phyloP scores from a whole-genome alignment of 2,888 invertebrate genomes.

The Folsomia candida region DNA sequence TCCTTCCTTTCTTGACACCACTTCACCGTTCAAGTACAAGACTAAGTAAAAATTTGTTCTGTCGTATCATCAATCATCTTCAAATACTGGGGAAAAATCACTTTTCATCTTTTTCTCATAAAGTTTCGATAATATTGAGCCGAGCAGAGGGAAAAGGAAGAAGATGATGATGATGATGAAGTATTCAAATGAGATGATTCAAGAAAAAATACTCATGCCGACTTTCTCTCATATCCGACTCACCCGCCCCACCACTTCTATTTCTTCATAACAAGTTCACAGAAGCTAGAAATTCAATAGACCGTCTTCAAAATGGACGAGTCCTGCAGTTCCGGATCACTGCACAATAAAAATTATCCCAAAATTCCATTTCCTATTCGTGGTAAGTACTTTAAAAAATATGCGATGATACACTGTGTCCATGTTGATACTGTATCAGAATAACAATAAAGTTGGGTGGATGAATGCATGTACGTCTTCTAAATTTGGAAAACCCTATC shows the following conservation, averaged over 20 bases:
- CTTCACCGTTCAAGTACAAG: conserved; percentile 11
- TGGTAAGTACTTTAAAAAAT: not conserved
- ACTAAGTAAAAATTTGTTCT: conserved; percentile 21
- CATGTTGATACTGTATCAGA: too few relatives aligned
- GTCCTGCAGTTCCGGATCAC: not conserved
- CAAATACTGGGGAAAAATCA: conserved; percentile 6
- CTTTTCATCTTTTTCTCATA: conserved; percentile 15
- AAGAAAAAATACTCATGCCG: not conserved
- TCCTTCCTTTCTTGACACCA: conserved; percentile 4
- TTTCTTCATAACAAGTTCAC: not conserved
- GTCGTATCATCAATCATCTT: conserved; percentile 21
- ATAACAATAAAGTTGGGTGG: too few relatives aligned
- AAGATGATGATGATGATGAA: conserved; percentile 6
- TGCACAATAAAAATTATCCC: not conserved
- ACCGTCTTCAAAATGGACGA: not conserved
- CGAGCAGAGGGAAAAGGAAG: not conserved
- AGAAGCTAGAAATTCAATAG: not conserved
- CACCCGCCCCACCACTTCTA: not conserved
- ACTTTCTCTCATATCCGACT: not conserved
- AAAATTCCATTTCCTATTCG: not conserved
- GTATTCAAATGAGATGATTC: conserved; percentile 15
- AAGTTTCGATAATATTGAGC: not conserved
- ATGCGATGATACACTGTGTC: too few relatives aligned
- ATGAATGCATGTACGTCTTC: not conserved
- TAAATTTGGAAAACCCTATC: not conserved